Percentiles rank a stretch among this genome's conserved stretches.
phyloP scores from a whole-genome alignment of 2,113 vertebrate species.

The Ailurus styani region DNA sequence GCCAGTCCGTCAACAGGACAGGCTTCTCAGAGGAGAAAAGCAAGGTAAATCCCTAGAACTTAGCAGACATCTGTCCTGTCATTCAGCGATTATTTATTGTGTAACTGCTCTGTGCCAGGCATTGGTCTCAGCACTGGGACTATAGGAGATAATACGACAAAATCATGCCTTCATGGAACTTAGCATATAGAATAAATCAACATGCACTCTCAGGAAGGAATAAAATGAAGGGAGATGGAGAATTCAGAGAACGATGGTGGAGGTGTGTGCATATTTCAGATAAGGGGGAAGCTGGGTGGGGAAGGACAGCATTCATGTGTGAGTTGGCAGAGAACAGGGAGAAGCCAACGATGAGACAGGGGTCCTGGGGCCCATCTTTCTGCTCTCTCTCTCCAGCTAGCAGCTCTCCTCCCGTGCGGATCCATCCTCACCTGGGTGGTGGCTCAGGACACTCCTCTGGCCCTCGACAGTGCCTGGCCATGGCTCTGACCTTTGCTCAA shows the following conservation, averaged over 20 bases:
- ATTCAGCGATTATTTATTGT: background rate
- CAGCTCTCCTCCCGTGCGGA: background rate
- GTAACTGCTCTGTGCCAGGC: background rate
- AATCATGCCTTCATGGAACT: background rate
- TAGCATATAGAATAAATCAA: background rate
- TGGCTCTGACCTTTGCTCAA: constrained; percentile 10
- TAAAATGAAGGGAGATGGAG: background rate
- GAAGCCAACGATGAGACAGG: background rate
- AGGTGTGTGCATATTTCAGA: background rate
- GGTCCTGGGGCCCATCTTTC: background rate
- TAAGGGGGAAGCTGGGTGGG: background rate
- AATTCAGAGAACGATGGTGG: accelerated
- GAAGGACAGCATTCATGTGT: too few species aligned
- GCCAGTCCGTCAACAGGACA: background rate
- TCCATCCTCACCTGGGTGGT: background rate
- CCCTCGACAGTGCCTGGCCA: background rate
- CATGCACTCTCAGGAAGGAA: background rate
- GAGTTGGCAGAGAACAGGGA: background rate
- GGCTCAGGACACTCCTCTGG: background rate
- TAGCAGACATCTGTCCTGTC: background rate
- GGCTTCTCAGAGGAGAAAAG: background rate
- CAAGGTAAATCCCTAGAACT: background rate
- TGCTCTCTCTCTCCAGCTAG: background rate
- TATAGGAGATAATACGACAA: background rate
- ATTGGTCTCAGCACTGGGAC: background rate